These are phyloP conservation scores for Varecia variegata DNA, from an alignment of 2,797 vertebrate genomes.

Conservation along the genomic window DNA sequence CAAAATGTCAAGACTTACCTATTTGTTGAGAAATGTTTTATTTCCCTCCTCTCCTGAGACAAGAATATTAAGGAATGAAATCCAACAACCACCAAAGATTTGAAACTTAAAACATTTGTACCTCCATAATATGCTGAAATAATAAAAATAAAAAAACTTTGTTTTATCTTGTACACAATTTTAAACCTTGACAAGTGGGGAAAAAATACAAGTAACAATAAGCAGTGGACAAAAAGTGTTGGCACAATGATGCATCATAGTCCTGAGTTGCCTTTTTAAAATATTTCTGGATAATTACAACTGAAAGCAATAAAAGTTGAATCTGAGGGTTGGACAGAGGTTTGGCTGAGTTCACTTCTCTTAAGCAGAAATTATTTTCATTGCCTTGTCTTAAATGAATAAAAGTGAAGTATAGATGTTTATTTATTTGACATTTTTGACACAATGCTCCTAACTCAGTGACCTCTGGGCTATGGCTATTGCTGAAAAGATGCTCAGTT, in stretches of 20 bases:
- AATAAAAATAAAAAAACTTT: no score
- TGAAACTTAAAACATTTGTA: neutral
- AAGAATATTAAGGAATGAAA: conserved; percentile 63
- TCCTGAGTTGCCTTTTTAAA: neutral
- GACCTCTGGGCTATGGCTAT: neutral
- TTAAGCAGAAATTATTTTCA: conserved; percentile 52
- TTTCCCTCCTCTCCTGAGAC: conserved; percentile 23
- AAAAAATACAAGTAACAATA: neutral
- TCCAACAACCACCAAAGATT: conserved; percentile 40
- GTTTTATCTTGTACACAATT: conserved; percentile 42
- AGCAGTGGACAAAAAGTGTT: neutral
- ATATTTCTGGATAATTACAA: conserved; percentile 27
- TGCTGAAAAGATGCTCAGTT: neutral
- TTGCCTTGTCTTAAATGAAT: conserved; percentile 48
- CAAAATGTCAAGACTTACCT: conserved; percentile 43
- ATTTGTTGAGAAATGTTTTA: conserved; percentile 59
- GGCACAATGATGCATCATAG: neutral
- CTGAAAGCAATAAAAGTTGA: conserved; percentile 12
- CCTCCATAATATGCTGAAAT: no score
- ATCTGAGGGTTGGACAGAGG: neutral
- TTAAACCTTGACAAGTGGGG: conserved; percentile 36
- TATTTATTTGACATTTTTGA: conserved; percentile 56
- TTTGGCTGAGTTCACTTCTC: conserved; percentile 13
- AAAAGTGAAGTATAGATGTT: conserved; percentile 18
- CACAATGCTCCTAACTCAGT: conserved; percentile 41